Base-by-base conservation (phyloP, 2,888 invertebrate species). In the Chorisops tibialis region DNA sequence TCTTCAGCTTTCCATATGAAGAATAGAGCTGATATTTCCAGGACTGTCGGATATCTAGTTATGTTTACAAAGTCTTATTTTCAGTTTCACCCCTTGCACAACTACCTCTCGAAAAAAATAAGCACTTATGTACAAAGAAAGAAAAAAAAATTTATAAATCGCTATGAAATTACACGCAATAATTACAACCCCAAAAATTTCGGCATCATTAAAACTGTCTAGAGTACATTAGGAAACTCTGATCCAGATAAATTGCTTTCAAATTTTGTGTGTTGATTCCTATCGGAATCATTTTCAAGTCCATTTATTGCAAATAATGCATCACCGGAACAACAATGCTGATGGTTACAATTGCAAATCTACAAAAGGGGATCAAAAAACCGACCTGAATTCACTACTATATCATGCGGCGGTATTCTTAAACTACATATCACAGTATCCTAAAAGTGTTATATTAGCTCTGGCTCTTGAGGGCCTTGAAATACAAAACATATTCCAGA, bases 351-450 rank as follows among this genome's bases (percentile, higher is more conserved):
- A 56, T 30, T 38, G 16, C 3, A 56, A 30, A 30, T 5, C 9
- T 7, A 4, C 19, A 4, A 12, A 22, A 45, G 18, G 45, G 43
- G 38, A 52, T 3, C 16, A 24, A 16, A 45, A 43, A 43, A 45
- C 9, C 3, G 30, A 30, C 5, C 30, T 56, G 56, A 45, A 30
- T 45, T 45, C 18, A 12, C 11, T 22, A 35, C 30, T 16, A 35
- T 56, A 43, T 45, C 30, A 24, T 30, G 35, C 18, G n/a, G 18
- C 41, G 39, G 45, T 43, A n/a, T 30, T 45, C 35, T 45, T 45
- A 45, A 19, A 11, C 18, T 35, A 12, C 11, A 19, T 30, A 56
- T 30, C 45, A 30, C 21, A 21, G 5, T 21, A 21, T 19, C 45
- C 30, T 56, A 18, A 30, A n/a, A 21, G 12, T 16, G 16, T 16